Evolutionary conservation across 2,113 vertebrate species (phyloP).

Genomic region (Albula glossodonta): DNA sequence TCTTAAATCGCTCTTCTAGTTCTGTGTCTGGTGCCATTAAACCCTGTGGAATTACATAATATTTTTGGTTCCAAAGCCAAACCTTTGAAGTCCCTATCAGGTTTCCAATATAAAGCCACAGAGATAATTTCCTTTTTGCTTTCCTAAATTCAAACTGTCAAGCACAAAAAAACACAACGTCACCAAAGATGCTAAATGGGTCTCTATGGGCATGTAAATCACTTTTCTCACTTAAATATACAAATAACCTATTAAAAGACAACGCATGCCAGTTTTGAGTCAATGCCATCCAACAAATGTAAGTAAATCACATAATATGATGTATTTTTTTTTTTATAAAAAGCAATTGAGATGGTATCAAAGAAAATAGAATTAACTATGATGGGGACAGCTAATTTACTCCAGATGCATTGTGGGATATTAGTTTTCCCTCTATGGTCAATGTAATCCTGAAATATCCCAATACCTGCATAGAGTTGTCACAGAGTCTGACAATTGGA

Average conservation of each 20-base stretch:
- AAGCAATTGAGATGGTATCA: constrained; percentile 20
- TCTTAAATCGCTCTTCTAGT: constrained; percentile 23
- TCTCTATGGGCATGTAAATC: neutral
- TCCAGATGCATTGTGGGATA: constrained; percentile 39
- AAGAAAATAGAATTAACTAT: constrained; percentile 37
- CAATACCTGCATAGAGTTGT: neutral
- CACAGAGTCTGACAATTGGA: neutral
- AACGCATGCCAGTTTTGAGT: neutral
- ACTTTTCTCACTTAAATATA: neutral
- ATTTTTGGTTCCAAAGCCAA: neutral
- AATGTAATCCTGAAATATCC: constrained; percentile 25
- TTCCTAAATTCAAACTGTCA: neutral
- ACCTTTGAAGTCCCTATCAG: constrained; percentile 3
- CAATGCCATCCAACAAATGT: neutral
- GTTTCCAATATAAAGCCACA: constrained; percentile 12
- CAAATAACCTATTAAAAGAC: neutral
- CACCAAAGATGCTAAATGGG: neutral
- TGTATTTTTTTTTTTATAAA: constrained; percentile 5
- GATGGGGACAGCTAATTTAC: constrained; percentile 29
- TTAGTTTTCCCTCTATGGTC: constrained; percentile 19
- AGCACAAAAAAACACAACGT: neutral
- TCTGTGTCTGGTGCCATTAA: neutral
- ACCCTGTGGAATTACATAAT: neutral
- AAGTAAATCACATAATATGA: constrained; percentile 17
- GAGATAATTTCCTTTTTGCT: neutral